A percentile compares a stretch with the other conserved stretches of the same genome.
These are phyloP conservation scores for Dendrolimus kikuchii DNA, from an alignment of 1,140 invertebrate species.

Conservation along the genomic window DNA sequence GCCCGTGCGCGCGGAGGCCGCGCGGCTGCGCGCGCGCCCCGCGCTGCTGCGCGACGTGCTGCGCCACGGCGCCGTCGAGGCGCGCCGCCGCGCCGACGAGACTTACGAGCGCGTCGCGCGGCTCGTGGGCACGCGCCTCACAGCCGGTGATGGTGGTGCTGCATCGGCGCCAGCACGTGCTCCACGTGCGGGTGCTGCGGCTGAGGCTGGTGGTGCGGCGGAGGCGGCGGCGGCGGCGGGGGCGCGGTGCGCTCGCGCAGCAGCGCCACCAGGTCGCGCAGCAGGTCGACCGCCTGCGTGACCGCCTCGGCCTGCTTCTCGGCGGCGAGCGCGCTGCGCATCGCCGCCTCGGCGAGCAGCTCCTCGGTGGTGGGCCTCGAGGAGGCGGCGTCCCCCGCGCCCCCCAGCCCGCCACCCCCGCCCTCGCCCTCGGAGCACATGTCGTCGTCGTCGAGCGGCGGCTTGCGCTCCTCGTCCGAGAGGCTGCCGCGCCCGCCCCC, in stretches of 20 bases:
- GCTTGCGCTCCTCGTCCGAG: conserved; percentile 51
- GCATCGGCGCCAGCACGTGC: conserved; percentile 8
- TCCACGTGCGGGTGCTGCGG: conserved; percentile 8
- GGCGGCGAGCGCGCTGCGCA: conserved; percentile 54
- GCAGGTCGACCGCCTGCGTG: conserved; percentile 45
- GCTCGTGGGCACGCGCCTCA: conserved; percentile 8
- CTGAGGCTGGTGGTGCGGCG: conserved; percentile 1
- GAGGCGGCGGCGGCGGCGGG: conserved; percentile 13
- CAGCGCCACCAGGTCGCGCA: conserved; percentile 41
- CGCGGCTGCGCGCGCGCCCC: conserved; percentile 73
- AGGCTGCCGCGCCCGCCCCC: conserved; percentile 20
- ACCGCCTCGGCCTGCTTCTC: conserved; percentile 62
- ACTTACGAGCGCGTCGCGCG: conserved; percentile 71
- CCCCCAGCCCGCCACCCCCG: conserved; percentile 15
- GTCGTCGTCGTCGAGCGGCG: conserved; percentile 35
- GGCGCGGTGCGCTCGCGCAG: conserved; percentile 28
- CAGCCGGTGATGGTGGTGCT: conserved; percentile 32
- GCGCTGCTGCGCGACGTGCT: conserved; percentile 80
- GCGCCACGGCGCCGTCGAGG: conserved; percentile 79
- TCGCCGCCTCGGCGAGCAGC: conserved; percentile 54
- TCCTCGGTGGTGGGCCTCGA: conserved; percentile 44
- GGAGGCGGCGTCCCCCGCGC: conserved; percentile 11
- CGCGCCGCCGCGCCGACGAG: conserved; percentile 76
- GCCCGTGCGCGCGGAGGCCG: conserved; percentile 39
- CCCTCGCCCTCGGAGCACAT: conserved; percentile 43